These are phyloP conservation scores for Cladopsammia gracilis DNA, from an alignment of 64 coral and sea anemone genomes.

Conservation along the genomic window DNA sequence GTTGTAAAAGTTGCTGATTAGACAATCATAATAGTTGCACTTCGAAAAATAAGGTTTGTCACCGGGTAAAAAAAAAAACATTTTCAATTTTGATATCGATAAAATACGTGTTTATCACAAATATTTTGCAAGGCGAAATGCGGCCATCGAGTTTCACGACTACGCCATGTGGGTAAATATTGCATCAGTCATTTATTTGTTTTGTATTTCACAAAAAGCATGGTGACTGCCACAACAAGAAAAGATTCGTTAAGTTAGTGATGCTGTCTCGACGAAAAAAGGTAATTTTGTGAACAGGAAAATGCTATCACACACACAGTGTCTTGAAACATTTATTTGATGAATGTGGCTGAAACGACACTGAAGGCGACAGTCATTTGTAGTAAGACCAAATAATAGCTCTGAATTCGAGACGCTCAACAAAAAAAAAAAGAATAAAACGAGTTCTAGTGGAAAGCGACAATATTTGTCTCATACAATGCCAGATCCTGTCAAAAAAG, in stretches of 20 bases:
- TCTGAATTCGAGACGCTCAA: not conserved
- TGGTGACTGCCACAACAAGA: not conserved
- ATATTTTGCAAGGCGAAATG: not conserved
- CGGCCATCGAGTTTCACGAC: not conserved
- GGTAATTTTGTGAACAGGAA: no score
- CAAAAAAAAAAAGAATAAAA: not conserved
- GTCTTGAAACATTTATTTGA: no score
- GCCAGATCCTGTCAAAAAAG: not conserved
- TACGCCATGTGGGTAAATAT: not conserved
- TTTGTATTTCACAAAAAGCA: not conserved
- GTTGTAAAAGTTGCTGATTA: not conserved
- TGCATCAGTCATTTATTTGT: not conserved
- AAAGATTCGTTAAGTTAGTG: no score
- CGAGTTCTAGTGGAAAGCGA: not conserved
- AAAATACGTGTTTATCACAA: not conserved
- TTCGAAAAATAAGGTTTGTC: not conserved
- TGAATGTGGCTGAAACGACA: no score
- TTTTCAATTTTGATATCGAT: no score
- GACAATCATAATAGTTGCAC: not conserved
- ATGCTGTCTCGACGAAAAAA: no score
- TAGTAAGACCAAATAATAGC: no score
- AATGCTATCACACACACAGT: no score
- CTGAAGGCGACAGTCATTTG: no score
- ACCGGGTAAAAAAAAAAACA: not conserved
- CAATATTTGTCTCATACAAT: not conserved